These are phyloP conservation scores for Papio anubis DNA, from an alignment of 2,113 vertebrate species.

Conservation along the genomic window DNA sequence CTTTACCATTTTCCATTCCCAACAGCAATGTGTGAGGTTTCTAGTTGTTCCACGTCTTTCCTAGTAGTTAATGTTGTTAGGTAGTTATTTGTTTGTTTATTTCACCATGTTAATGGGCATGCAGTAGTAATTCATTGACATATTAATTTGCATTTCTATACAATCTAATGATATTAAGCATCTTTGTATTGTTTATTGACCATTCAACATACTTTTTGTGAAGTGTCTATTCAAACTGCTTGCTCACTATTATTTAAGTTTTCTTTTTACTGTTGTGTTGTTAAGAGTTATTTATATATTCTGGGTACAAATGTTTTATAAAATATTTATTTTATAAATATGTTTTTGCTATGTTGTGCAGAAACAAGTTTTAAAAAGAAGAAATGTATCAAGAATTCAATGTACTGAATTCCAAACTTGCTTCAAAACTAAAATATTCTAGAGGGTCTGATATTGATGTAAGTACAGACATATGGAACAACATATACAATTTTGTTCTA, in stretches of 20 bases:
- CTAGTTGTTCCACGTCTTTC: neutral
- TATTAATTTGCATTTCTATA: neutral
- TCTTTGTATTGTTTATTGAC: neutral
- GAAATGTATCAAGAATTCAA: neutral
- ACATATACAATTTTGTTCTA: neutral
- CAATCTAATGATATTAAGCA: neutral
- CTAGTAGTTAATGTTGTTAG: neutral
- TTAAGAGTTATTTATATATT: neutral
- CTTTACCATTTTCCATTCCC: neutral
- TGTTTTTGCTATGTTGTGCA: neutral
- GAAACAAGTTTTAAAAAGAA: neutral
- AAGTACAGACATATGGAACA: neutral
- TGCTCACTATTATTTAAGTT: neutral
- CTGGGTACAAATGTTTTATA: neutral
- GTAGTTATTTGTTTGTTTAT: neutral
- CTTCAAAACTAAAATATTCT: neutral
- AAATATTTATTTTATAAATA: neutral
- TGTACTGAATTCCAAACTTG: neutral
- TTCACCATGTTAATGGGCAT: neutral
- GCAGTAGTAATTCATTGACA: neutral
- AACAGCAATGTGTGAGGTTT: neutral
- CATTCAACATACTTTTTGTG: neutral
- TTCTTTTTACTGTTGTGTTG: neutral
- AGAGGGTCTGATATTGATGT: neutral
- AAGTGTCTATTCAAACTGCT: neutral